Evolutionary conservation across 2,888 invertebrate genomes (phyloP).

Genomic region (Sminthurides aquaticus): DNA sequence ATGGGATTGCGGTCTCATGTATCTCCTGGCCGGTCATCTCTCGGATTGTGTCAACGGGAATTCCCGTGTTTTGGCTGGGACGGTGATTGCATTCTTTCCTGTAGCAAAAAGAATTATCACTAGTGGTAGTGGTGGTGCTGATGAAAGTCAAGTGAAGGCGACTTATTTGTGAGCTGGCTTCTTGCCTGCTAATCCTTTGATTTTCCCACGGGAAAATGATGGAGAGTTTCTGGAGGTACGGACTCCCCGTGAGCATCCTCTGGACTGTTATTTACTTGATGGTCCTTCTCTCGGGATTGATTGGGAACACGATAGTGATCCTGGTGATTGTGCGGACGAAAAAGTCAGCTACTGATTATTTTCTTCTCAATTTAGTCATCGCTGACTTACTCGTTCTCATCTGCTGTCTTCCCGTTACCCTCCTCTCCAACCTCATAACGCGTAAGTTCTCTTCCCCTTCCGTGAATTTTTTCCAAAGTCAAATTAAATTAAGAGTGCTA

Average conservation of each 20-base stretch:
- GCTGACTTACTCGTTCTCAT: conserved; percentile 55
- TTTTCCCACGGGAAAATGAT: neutral
- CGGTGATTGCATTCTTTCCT: no score
- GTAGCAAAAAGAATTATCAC: no score
- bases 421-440: conserved; percentile 52
- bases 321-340: conserved; percentile 40
- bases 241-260: conserved; percentile 32
- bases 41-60: no score
- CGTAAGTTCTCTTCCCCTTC: no score
- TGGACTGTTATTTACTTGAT: conserved; percentile 42
- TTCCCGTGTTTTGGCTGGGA: no score
- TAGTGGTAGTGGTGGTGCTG: neutral
- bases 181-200: neutral
- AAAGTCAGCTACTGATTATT: conserved; percentile 51
- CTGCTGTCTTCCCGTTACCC: conserved; percentile 55
- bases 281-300: conserved; percentile 37
- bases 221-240: conserved; percentile 41
- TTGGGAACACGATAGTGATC: conserved; percentile 40
- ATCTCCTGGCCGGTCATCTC: no score
- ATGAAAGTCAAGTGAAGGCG: neutral
- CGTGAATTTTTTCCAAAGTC: neutral
- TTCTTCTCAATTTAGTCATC: conserved; percentile 54
- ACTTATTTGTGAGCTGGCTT: neutral
- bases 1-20: no score
- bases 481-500: neutral